Conservation (phyloP, 1,140 invertebrate genomes). For the Daktulosphaira vitifoliae region DNA sequence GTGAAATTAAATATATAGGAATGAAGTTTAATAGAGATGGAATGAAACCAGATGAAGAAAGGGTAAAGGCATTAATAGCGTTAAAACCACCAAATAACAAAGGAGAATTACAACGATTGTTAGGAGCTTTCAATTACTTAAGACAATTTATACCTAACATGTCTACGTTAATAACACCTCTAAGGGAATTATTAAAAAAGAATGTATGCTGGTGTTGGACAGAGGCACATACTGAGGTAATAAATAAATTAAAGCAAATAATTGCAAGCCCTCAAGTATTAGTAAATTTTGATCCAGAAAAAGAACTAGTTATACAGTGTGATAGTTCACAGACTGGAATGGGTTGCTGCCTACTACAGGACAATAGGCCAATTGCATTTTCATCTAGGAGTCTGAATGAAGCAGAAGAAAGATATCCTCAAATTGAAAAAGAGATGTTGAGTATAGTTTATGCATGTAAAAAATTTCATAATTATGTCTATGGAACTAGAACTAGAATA, state of each 20-base stretch:
- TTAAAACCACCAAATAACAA: too few relatives aligned
- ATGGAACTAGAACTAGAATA: not conserved
- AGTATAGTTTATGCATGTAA: not conserved
- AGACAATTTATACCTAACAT: too few relatives aligned
- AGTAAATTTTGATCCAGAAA: not conserved
- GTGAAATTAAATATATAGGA: too few relatives aligned
- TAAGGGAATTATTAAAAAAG: too few relatives aligned
- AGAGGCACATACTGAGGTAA: not conserved
- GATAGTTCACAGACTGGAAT: not conserved
- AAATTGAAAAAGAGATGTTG: slow-evolving; percentile 1
- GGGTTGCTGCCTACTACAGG: not conserved
- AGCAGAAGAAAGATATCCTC: too few relatives aligned
- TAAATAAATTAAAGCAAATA: slow-evolving; percentile 27
- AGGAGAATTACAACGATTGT: too few relatives aligned
- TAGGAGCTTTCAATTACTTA: too few relatives aligned
- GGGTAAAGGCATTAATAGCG: too few relatives aligned
- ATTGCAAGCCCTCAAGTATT: not conserved
- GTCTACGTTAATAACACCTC: too few relatives aligned
- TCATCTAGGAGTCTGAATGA: not conserved
- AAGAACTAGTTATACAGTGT: not conserved
- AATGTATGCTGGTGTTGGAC: slow-evolving; percentile 15
- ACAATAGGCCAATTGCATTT: too few relatives aligned
- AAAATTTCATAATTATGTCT: not conserved
- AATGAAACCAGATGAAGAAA: too few relatives aligned
- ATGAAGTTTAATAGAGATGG: too few relatives aligned